These are phyloP conservation scores for Smithornis capensis DNA, from an alignment of 2,113 vertebrate genomes.

Conservation along the genomic window DNA sequence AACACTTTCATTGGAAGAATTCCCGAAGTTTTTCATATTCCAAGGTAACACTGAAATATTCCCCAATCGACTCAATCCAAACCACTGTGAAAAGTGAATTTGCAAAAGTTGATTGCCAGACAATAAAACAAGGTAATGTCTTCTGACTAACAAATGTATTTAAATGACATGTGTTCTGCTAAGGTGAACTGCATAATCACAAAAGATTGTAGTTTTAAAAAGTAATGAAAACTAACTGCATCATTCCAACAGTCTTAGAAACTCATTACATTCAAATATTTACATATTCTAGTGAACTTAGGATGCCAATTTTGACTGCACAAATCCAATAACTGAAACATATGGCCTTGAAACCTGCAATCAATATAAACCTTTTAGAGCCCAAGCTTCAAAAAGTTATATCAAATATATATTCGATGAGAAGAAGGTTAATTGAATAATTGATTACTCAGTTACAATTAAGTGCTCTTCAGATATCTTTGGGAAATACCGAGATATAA, in stretches of 20 bases:
- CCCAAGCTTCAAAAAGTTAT: constrained; percentile 72
- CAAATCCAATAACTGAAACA: constrained; percentile 72
- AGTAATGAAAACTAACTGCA: constrained; percentile 42
- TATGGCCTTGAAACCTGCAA: constrained; percentile 71
- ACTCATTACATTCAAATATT: constrained; percentile 60
- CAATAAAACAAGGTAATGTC: neutral
- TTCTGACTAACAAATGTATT: neutral
- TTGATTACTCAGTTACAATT: constrained; percentile 78
- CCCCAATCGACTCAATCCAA: neutral
- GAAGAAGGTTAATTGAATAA: constrained; percentile 80
- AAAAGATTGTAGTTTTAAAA: constrained; percentile 6
- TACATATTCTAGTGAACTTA: constrained; percentile 60
- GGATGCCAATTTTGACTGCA: constrained; percentile 62
- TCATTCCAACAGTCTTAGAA: neutral
- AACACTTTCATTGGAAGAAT: neutral
- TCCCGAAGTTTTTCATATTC: neutral
- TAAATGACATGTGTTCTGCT: neutral
- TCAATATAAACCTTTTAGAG: constrained; percentile 78
- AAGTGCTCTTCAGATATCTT: constrained; percentile 74
- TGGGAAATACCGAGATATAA: constrained; percentile 66
- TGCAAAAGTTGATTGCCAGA: neutral
- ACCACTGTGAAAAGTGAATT: neutral
- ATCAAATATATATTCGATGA: constrained; percentile 78
- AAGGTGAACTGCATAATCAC: neutral
- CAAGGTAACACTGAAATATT: neutral